phyloP scores from a whole-genome alignment of 2,113 vertebrate genomes.

The Labeo catla region DNA sequence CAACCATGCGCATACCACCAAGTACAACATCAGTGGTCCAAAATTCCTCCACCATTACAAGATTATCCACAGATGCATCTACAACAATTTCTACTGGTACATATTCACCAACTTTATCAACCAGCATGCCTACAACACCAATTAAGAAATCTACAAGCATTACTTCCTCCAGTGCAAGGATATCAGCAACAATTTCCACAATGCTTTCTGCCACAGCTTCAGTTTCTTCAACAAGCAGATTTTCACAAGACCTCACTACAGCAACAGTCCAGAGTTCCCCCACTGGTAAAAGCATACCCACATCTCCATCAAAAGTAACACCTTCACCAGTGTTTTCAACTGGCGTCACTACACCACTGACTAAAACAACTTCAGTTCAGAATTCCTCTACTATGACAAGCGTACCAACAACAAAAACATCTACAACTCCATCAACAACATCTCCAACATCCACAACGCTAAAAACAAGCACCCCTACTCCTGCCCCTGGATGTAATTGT shows the following conservation, averaged over 20 bases:
- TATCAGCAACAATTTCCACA: neutral
- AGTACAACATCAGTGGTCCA: neutral
- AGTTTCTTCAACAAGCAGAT: neutral
- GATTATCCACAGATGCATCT: neutral
- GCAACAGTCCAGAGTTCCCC: neutral
- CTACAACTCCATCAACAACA: neutral
- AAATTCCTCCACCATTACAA: neutral
- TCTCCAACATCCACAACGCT: neutral
- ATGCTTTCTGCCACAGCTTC: neutral
- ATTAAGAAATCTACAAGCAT: too few relatives aligned
- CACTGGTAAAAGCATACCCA: neutral
- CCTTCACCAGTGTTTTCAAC: neutral
- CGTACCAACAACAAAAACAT: neutral
- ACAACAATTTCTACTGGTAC: neutral
- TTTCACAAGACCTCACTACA: neutral
- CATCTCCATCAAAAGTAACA: neutral
- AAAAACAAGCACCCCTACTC: neutral
- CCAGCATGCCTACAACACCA: neutral
- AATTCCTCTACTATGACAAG: neutral
- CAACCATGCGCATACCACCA: neutral
- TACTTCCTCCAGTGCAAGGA: neutral
- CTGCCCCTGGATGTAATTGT: constrained; percentile 2
- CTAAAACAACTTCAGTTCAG: neutral
- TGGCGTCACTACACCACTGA: neutral
- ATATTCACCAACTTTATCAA: neutral